phyloP scores from a whole-genome alignment of 35 echinoderm and acorn worm species.

The Anneissia japonica region DNA sequence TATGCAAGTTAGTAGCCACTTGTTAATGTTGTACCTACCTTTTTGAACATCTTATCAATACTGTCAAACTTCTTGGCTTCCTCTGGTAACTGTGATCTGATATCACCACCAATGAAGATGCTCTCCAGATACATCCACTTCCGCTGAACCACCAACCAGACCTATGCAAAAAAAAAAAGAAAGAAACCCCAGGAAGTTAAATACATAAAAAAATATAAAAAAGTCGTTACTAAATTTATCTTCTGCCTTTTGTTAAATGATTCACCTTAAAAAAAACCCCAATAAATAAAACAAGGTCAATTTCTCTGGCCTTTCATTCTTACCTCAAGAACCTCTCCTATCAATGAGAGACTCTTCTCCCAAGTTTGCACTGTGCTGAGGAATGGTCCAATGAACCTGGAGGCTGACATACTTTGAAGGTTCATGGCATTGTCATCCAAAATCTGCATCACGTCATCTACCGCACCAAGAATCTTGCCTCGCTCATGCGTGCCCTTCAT shows the following conservation, averaged over 20 bases:
- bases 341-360: slow-evolving; percentile 96
- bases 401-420: slow-evolving; percentile 97
- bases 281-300: too few species aligned
- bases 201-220: not conserved
- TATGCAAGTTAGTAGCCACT: too few species aligned
- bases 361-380: slow-evolving; percentile 79
- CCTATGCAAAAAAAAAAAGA: slow-evolving; percentile 38
- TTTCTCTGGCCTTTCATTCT: too few species aligned
- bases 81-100: slow-evolving; percentile 93
- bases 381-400: slow-evolving; percentile 95
- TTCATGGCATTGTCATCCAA: slow-evolving; percentile 99
- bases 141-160: slow-evolving; percentile 94
- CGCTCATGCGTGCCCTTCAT: slow-evolving; percentile 99
- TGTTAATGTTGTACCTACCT: too few species aligned
- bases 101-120: slow-evolving; percentile 98
- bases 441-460: slow-evolving; percentile 95
- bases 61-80: slow-evolving; percentile 99
- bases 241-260: too few species aligned
- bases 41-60: slow-evolving; percentile 97
- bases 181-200: not conserved
- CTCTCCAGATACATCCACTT: slow-evolving; percentile 99
- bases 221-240: not conserved
- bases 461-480: slow-evolving; percentile 83
- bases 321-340: slow-evolving; percentile 94
- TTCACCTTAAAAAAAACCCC: too few species aligned